Conservation (phyloP, 2,888 invertebrate species). For the Coenonympha glycerion region DNA sequence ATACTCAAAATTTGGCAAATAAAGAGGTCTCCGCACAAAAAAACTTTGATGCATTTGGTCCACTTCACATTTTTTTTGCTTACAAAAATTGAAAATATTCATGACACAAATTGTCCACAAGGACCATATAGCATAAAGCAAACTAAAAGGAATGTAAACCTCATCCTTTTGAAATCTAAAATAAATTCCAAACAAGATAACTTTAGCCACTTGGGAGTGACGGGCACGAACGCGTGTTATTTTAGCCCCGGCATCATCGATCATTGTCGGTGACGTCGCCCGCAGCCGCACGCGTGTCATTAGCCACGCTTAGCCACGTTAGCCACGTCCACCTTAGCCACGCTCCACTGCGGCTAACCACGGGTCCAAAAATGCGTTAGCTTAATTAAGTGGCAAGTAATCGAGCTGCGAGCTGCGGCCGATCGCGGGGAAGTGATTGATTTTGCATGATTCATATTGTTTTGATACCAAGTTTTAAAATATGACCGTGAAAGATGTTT, state of each 20-base stretch:
- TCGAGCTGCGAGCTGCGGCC: constrained; percentile 1
- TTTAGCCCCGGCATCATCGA: constrained; percentile 6
- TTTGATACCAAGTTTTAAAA: neutral
- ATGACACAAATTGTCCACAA: too few relatives aligned
- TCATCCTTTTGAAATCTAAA: too few relatives aligned
- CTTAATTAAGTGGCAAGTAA: constrained; percentile 10
- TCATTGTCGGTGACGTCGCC: neutral
- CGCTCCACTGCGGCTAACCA: neutral
- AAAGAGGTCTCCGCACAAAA: too few relatives aligned
- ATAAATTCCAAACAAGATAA: neutral
- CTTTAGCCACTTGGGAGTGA: constrained; percentile 11
- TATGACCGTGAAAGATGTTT: too few relatives aligned
- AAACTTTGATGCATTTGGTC: too few relatives aligned
- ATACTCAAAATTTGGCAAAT: too few relatives aligned
- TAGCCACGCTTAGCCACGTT: neutral
- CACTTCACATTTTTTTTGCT: too few relatives aligned
- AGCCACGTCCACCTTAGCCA: too few relatives aligned
- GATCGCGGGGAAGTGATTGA: neutral
- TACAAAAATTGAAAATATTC: too few relatives aligned
- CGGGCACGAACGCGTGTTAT: constrained; percentile 18
- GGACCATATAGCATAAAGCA: too few relatives aligned
- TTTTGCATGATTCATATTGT: constrained; percentile 4
- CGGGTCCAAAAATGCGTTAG: constrained; percentile 3
- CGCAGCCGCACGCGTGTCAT: neutral
- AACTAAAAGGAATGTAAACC: too few relatives aligned